phyloP scores from a whole-genome alignment of 2,888 invertebrate genomes.

The Drosophila paranaensis region DNA sequence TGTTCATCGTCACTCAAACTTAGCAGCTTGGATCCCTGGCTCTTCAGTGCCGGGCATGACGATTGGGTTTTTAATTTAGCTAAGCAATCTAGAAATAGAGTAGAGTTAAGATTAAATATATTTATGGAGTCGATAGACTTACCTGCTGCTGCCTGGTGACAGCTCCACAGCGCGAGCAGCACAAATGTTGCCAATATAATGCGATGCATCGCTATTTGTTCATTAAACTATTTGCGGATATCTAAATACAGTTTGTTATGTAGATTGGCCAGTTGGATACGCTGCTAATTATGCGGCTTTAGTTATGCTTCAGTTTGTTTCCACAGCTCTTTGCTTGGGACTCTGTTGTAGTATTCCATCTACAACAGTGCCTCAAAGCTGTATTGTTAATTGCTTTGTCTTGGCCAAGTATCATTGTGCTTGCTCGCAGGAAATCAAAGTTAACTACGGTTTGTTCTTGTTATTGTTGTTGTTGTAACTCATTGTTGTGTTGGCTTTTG shows the following conservation, averaged over 20 bases:
- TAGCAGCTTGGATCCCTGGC: neutral
- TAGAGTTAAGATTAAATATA: neutral
- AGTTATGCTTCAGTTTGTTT: neutral
- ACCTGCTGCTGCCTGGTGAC: neutral
- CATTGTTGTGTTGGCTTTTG: constrained; percentile 40
- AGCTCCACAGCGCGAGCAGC: neutral
- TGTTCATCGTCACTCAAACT: rapidly evolving
- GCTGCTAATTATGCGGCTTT: neutral
- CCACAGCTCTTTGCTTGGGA: neutral
- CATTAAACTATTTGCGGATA: neutral
- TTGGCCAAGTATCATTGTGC: constrained; percentile 28
- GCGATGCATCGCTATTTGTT: neutral
- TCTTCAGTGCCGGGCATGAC: neutral
- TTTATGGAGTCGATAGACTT: neutral
- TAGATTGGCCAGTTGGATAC: neutral
- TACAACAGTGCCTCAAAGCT: constrained; percentile 15
- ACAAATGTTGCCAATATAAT: neutral
- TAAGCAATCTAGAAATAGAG: neutral
- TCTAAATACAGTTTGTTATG: neutral
- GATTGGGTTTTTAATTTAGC: rapidly evolving
- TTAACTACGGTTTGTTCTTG: constrained; percentile 27
- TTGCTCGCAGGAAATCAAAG: constrained; percentile 25
- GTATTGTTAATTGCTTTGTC: constrained; percentile 42
- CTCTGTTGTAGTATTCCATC: neutral
- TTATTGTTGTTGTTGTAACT: constrained; percentile 11